Evolutionary conservation across 1,140 invertebrate species (phyloP), one percentile per base, ranked within the genome.

Genomic region (Mizuhopecten yessoensis): DNA sequence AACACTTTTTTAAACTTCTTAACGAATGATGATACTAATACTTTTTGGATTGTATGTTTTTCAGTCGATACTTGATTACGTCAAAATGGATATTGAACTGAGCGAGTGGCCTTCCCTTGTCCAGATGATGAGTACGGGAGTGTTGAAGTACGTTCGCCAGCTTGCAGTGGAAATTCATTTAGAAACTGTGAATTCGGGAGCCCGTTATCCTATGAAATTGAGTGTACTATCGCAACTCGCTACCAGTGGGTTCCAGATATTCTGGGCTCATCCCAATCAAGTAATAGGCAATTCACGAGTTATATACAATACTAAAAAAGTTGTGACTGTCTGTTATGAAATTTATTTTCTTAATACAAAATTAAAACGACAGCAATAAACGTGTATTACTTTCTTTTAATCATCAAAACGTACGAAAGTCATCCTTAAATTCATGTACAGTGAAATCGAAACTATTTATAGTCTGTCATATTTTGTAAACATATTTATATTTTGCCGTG

Each of bases 81-180:
- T 95, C 15, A 95, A 95, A 39, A 33, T 95, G 75, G 94, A 95
- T 88, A 93, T 95, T 10, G 94, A 95, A 86, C 92, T 94, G 88
- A 94, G 94, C 92, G 94, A 95, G 86, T 94, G 94, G 94, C 87
- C 91, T n/a, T 93, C 93, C 17, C 33, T 95, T n/a, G 92, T 92
- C 0, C 42, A 94, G 15, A 86, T 95, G 34, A 49, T 95, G 15
- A 45, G 88, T 0, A 42, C 86, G 33, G 91, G 90, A 3, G 36
- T 88, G 17, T 29, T 95, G 15, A 34, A 0, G n/a, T n/a, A 92
- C 0, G 87, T 93, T 0, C 90, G 86, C 17, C 94, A 95, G 86
- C 57, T 95, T 42, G 33, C 92, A 0, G 87, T 93, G 39, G 94
- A 94, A 39, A 87, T 93, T 17, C 94, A 95, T 87, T 92, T 89